A percentile compares a stretch with the other conserved stretches of the same genome.
Conservation (phyloP, 2,797 vertebrate species). For the Microcaecilia unicolor region DNA sequence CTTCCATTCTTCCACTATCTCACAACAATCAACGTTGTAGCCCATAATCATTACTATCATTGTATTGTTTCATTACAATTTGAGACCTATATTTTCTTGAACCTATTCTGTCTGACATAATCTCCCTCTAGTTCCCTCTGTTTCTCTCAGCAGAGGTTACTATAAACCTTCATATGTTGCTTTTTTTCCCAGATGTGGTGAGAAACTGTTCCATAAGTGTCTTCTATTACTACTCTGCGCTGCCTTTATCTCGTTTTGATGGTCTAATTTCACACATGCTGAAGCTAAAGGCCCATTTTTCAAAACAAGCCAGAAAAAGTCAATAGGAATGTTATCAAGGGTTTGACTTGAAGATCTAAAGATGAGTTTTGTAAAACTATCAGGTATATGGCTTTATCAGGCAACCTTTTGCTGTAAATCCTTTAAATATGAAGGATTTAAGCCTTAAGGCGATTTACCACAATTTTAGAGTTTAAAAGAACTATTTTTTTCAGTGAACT, state of each 20-base stretch:
- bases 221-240: constrained; percentile 20
- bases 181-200: constrained; percentile 23
- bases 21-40: no score
- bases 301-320: constrained; percentile 27
- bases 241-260: constrained; percentile 48
- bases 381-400: constrained; percentile 42
- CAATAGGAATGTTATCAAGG: constrained; percentile 28
- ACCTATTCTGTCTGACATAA: constrained; percentile 50
- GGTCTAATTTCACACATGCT: constrained; percentile 50
- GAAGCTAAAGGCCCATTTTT: constrained; percentile 40
- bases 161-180: constrained; percentile 12
- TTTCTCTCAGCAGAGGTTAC: constrained; percentile 32
- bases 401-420: constrained; percentile 39
- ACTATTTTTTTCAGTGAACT: constrained; percentile 41
- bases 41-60: constrained; percentile 9
- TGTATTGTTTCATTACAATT: constrained; percentile 39
- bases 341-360: constrained; percentile 31
- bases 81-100: constrained; percentile 37
- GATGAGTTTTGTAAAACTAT: constrained; percentile 45
- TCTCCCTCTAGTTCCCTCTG: constrained; percentile 46
- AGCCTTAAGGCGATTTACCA: constrained; percentile 43
- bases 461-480: no score
- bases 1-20: no score
- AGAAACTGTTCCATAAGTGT: constrained; percentile 17
- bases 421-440: constrained; percentile 40